Base-by-base conservation (phyloP, 2,797 vertebrate species). In the Leptoclinus maculatus region DNA sequence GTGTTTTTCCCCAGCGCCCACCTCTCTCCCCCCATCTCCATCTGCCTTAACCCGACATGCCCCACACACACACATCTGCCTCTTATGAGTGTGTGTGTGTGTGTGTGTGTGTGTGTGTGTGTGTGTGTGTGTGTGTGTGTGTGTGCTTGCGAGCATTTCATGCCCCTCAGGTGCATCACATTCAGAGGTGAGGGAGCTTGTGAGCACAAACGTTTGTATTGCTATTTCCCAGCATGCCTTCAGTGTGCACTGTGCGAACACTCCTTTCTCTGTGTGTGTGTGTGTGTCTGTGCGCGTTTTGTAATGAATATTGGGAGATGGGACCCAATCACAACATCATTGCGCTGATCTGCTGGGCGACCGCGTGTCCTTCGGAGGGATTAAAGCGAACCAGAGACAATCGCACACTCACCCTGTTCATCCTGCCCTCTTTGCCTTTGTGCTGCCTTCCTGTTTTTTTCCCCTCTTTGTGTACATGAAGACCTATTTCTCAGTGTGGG, bases 341-440 rank as follows among this genome's bases (percentile, higher is more conserved):
- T 56, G 83, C 38, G 41, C 45, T 51, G 84, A 82, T 68, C 49
- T 64, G 69, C 64, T 1, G 51, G 77, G 74, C 74, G 64, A 74
- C 71, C 56, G 74, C 72, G 29, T 38, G 71, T 87, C 71, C 66
- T 63, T 88, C 75, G 71, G 63, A 74, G 56, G 81, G 85, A 91
- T 90, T 89, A 83, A 78, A 83, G 69, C 5, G 45, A 74, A 76
- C 19, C 65, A 71, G 29, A 75, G 38, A 79, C 76, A 75, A 63
- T 70, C 58, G 54, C 62, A 72, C 60, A 72, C 60, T 29, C 71
- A 53, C 14, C 58, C n/a, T 36, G 16, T 17, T 43, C 41, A 8
- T 36, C 56, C 66, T 66, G 76, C 11, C 34, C 41, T 27, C 62
- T 54, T 38, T 45, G n/a, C n/a, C 53, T 53, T 41, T 11, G 43